phyloP scores from a whole-genome alignment of 2,797 vertebrate genomes.

The Xenopus petersii region DNA sequence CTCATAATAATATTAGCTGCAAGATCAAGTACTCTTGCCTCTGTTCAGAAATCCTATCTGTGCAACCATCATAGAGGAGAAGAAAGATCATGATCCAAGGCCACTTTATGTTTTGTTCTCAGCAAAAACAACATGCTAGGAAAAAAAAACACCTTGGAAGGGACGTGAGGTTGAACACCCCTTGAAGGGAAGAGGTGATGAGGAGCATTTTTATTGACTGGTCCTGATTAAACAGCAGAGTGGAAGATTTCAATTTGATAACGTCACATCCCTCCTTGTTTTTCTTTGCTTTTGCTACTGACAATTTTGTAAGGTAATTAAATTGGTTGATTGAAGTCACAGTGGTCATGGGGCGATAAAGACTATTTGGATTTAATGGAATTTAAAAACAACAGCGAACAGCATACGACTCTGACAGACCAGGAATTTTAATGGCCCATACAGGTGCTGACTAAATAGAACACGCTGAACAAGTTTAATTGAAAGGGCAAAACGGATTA shows the following conservation, averaged over 20 bases:
- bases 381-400: constrained; percentile 74
- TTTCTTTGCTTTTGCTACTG: constrained; percentile 69
- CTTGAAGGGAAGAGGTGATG: constrained; percentile 56
- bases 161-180: constrained; percentile 66
- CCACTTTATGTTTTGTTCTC: constrained; percentile 20
- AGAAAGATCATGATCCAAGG: background rate
- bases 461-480: constrained; percentile 71
- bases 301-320: constrained; percentile 79
- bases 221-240: constrained; percentile 67
- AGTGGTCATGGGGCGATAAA: constrained; percentile 77
- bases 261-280: constrained; percentile 68
- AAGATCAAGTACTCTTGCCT: too few species aligned
- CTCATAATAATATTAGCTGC: too few species aligned
- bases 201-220: constrained; percentile 67
- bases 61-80: background rate
- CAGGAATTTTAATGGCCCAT: constrained; percentile 76
- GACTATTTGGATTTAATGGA: constrained; percentile 79
- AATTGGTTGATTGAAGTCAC: constrained; percentile 79
- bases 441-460: constrained; percentile 75
- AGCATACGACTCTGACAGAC: constrained; percentile 70
- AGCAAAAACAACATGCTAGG: constrained; percentile 49
- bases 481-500: constrained; percentile 77
- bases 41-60: background rate
- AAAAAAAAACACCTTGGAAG: constrained; percentile 26
- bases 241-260: constrained; percentile 78